Evolutionary conservation across 2,797 vertebrate genomes (phyloP), one percentile per base, ranked within the genome.

Genomic region (Chaetophractus vellerosus): DNA sequence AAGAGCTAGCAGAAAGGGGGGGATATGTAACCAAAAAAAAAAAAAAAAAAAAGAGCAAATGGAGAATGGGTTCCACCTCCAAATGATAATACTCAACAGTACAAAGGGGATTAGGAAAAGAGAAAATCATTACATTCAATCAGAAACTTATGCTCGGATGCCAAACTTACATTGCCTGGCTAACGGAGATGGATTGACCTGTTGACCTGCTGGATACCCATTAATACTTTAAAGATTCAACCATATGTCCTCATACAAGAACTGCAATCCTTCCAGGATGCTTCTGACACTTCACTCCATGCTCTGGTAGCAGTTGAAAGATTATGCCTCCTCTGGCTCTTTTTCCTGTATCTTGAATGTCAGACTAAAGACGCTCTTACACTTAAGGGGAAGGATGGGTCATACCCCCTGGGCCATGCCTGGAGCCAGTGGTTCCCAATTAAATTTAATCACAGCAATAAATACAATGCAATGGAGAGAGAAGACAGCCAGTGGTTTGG

Each of bases 371-470:
- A 72, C 45, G 9, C 71, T 59, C 11, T 38, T 75, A 79, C 18
- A 11, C 26, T 66, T 91, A 55, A 88, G 57, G 10, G 19, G n/a
- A 41, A 81, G 69, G 68, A 57, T 12, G 24, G 36, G 4, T 33
- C 61, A 63, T 63, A 55, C 2, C 15, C n/a, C 48, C 23, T 23
- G 9, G 45, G 45, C 26, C 59, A 78, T 45, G 21, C 45, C 55
- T 80, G n/a, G 72, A 93, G 50, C n/a, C 31, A 45, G 36, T 59
- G 28, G 4, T n/a, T 91, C 55, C 71, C 28, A 26, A 23, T 68
- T 52, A 71, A 81, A 85, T 92, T 64, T 88, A 88, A 92, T 36
- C 59, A 64, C 16, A 79, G 45, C 31, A 91, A 75, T 41, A 66
- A 41, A 48, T 21, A 68, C 24, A 71, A 71, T 4, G 6, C 19